A percentile compares a stretch with the other conserved stretches of the same genome.
Evolutionary conservation across 2,888 invertebrate genomes (phyloP).

Genomic region (Ennomos fuscantarius): DNA sequence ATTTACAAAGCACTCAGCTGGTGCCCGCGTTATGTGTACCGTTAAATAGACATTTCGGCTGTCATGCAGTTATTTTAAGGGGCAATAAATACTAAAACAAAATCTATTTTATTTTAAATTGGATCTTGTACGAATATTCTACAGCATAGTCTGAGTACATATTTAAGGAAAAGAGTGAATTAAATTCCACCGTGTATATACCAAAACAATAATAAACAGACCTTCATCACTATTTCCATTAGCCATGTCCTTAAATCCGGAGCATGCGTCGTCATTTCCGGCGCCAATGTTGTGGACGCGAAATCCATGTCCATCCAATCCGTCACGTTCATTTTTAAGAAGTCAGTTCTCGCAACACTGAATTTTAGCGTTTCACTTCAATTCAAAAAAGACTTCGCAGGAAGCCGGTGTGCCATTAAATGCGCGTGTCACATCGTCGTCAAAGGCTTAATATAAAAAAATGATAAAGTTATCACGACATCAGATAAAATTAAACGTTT

Average conservation of each 20-base stretch:
- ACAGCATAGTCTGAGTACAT: no score
- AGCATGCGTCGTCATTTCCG: constrained; percentile 48
- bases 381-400: constrained; percentile 41
- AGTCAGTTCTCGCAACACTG: constrained; percentile 29
- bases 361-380: constrained; percentile 31
- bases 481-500: constrained; percentile 57
- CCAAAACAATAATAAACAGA: constrained; percentile 49
- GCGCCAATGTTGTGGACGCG: constrained; percentile 42
- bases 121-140: no score
- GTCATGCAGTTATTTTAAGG: no score
- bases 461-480: constrained; percentile 61
- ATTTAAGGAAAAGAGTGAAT: no score
- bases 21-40: no score
- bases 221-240: constrained; percentile 65
- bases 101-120: no score
- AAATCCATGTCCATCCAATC: constrained; percentile 45
- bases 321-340: constrained; percentile 57
- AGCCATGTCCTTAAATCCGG: constrained; percentile 68
- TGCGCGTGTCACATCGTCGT: constrained; percentile 48
- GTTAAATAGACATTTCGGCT: no score
- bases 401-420: constrained; percentile 44
- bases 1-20: no score
- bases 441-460: constrained; percentile 47
- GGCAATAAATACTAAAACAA: no score
- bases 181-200: no score